A percentile compares a stretch with the other conserved stretches of the same genome.
Conservation (phyloP, 2,797 vertebrate genomes). For the Dipus sagitta region DNA sequence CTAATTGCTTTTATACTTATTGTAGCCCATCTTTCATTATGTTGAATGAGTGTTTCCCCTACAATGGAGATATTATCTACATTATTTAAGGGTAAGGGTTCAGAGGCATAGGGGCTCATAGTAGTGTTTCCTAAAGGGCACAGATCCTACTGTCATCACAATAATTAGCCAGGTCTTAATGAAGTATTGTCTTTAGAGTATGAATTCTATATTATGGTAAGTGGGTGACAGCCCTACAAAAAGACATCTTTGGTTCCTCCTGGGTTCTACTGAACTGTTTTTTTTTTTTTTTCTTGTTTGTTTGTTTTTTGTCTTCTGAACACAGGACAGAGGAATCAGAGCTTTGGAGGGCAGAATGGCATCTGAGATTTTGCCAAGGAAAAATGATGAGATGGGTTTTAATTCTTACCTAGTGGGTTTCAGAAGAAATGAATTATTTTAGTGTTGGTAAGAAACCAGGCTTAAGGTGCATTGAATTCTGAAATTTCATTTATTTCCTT, state of each 20-base stretch:
- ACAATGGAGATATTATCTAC: not conserved
- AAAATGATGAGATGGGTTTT: not conserved
- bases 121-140: not conserved
- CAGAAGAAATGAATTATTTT: conserved; percentile 29
- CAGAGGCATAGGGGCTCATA: not conserved
- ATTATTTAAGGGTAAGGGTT: not conserved
- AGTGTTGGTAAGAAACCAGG: conserved; percentile 31
- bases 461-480: not conserved
- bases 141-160: not conserved
- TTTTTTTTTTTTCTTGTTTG: no score
- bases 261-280: not conserved
- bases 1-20: not conserved
- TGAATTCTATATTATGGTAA: not conserved
- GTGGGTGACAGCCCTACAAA: not conserved
- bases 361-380: not conserved
- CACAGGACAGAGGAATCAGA: not conserved
- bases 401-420: not conserved
- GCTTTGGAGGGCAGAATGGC: not conserved
- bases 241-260: not conserved
- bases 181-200: not conserved
- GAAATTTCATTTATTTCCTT: conserved; percentile 13
- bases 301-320: not conserved
- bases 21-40: not conserved
- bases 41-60: not conserved
- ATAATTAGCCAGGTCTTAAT: not conserved